These are phyloP conservation scores for Dione juno DNA, from an alignment of 2,888 invertebrate genomes.

Conservation along the genomic window DNA sequence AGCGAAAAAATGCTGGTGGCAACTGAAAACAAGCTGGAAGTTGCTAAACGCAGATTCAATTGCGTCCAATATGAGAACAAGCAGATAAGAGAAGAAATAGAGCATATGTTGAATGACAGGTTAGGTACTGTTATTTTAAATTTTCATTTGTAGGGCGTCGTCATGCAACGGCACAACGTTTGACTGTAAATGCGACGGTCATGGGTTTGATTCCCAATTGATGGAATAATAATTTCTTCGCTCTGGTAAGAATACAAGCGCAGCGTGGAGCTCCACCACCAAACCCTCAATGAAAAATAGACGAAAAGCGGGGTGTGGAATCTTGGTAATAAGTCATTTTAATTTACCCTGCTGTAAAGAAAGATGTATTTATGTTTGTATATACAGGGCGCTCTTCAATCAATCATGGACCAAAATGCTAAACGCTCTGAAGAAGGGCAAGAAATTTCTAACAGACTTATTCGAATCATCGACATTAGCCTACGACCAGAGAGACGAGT, in stretches of 20 bases:
- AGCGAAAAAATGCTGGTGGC: slow-evolving; percentile 77
- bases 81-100: slow-evolving; percentile 87
- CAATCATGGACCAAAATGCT: slow-evolving; percentile 87
- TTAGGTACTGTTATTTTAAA: slow-evolving; percentile 43
- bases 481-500: slow-evolving; percentile 90
- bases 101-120: slow-evolving; percentile 88
- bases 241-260: too few relatives aligned
- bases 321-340: too few relatives aligned
- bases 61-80: slow-evolving; percentile 84
- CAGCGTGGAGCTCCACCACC: too few relatives aligned
- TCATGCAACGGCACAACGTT: too few relatives aligned
- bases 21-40: slow-evolving; percentile 86
- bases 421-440: slow-evolving; percentile 76
- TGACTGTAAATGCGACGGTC: too few relatives aligned
- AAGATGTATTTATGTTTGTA: not conserved
- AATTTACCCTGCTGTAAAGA: too few relatives aligned
- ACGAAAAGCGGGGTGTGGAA: too few relatives aligned
- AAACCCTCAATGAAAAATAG: too few relatives aligned
- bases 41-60: slow-evolving; percentile 86
- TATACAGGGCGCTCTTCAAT: slow-evolving; percentile 86
- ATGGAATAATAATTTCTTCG: too few relatives aligned
- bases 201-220: too few relatives aligned
- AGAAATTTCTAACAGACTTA: slow-evolving; percentile 88
- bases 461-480: slow-evolving; percentile 91
- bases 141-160: too few relatives aligned